Conservation (phyloP, 2,113 vertebrate species). For the Origma solitaria region DNA sequence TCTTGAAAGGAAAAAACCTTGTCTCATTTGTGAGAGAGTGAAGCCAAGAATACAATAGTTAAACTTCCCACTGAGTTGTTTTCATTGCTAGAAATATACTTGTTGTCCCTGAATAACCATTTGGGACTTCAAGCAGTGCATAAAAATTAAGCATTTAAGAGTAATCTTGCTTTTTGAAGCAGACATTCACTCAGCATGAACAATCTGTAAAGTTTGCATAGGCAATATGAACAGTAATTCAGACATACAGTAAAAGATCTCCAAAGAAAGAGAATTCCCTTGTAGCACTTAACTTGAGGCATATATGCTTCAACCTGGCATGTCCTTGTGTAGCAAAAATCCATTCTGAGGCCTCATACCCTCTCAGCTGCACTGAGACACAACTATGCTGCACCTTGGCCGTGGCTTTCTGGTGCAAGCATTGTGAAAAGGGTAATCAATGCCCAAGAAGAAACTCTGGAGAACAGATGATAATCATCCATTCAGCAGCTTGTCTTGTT, state of each 20-base stretch:
- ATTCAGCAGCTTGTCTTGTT: not conserved
- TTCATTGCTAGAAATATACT: slow-evolving; percentile 4
- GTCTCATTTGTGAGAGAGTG: not conserved
- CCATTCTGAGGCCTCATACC: not conserved
- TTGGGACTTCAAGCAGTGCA: not conserved
- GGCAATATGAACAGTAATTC: not conserved
- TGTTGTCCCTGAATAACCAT: slow-evolving; percentile 6
- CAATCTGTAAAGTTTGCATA: not conserved
- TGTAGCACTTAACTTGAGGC: not conserved
- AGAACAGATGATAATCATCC: not conserved
- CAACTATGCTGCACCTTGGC: not conserved
- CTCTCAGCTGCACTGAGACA: not conserved
- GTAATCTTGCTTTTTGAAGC: not conserved
- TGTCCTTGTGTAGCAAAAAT: not conserved
- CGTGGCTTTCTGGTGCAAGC: not conserved
- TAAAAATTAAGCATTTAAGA: not conserved
- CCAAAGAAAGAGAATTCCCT: not conserved
- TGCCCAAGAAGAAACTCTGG: not conserved
- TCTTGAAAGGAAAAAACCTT: not conserved
- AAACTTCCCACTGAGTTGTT: not conserved
- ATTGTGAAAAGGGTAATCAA: not conserved
- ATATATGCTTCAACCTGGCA: not conserved
- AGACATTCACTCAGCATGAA: not conserved
- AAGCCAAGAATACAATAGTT: not conserved
- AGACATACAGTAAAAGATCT: not conserved